These are phyloP conservation scores for Typhlomys cinereus DNA, from an alignment of 2,113 vertebrate genomes.

Conservation along the genomic window DNA sequence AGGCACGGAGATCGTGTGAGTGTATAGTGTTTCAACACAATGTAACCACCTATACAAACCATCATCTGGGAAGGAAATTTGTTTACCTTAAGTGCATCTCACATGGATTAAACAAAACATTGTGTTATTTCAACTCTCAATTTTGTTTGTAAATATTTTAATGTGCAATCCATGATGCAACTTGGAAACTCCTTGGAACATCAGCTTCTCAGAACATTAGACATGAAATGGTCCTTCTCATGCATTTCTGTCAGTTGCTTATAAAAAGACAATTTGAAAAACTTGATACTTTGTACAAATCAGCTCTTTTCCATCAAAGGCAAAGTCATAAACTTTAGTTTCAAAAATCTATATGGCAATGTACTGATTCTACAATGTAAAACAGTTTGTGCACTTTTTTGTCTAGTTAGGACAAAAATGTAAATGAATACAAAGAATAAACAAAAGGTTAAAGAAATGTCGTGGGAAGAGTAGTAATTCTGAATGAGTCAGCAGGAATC, in stretches of 20 bases:
- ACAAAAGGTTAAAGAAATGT: neutral
- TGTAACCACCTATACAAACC: constrained; percentile 32
- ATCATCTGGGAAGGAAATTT: constrained; percentile 30
- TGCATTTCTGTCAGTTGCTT: neutral
- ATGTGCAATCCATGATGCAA: neutral
- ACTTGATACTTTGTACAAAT: neutral
- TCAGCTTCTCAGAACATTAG: neutral
- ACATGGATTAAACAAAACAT: constrained; percentile 50
- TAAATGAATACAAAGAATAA: neutral
- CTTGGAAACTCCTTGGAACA: neutral
- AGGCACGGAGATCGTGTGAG: constrained; percentile 57
- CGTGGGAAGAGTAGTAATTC: neutral
- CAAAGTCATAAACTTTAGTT: neutral
- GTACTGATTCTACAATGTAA: neutral
- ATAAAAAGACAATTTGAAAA: neutral
- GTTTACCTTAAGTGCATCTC: neutral
- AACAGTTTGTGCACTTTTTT: neutral
- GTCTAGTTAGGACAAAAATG: neutral
- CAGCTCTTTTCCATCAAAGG: neutral
- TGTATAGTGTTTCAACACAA: constrained; percentile 12
- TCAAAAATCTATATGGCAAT: neutral
- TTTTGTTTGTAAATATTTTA: constrained; percentile 52
- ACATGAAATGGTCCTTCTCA: neutral
- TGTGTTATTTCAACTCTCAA: constrained; percentile 25
- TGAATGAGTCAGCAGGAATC: neutral